phyloP scores from a whole-genome alignment of 2,113 vertebrate genomes.

The Mesocricetus auratus region DNA sequence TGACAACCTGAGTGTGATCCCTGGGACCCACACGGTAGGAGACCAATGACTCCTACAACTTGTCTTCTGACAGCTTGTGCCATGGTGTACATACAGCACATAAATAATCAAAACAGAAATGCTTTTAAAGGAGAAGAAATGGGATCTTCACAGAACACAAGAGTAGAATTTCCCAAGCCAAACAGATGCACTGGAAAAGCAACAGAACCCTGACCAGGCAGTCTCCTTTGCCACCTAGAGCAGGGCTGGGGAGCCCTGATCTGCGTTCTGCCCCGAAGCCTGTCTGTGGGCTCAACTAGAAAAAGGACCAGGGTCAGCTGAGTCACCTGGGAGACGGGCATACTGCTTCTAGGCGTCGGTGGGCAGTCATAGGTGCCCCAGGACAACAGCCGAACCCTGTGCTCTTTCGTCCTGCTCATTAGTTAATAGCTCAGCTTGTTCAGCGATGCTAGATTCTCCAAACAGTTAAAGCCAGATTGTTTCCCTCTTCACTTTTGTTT shows the following conservation, averaged over 20 bases:
- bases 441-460: neutral
- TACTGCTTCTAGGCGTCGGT: neutral
- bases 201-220: accelerated
- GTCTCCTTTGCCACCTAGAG: neutral
- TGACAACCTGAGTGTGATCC: neutral
- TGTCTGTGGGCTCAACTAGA: neutral
- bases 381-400: accelerated
- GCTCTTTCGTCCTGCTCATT: neutral
- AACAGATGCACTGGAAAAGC: neutral
- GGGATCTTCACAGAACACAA: neutral
- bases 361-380: neutral
- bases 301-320: neutral
- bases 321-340: neutral
- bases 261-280: accelerated
- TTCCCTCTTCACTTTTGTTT: slow-evolving; percentile 69
- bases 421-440: neutral
- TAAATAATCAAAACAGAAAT: neutral
- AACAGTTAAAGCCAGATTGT: slow-evolving; percentile 17
- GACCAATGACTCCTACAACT: neutral
- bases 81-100: neutral
- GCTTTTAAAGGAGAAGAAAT: neutral
- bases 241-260: neutral
- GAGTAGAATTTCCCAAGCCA: neutral
- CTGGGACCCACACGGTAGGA: neutral
- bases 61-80: neutral